These are phyloP conservation scores for Circaetus cinerascens DNA, from an alignment of 2,113 vertebrate genomes.

Conservation along the genomic window DNA sequence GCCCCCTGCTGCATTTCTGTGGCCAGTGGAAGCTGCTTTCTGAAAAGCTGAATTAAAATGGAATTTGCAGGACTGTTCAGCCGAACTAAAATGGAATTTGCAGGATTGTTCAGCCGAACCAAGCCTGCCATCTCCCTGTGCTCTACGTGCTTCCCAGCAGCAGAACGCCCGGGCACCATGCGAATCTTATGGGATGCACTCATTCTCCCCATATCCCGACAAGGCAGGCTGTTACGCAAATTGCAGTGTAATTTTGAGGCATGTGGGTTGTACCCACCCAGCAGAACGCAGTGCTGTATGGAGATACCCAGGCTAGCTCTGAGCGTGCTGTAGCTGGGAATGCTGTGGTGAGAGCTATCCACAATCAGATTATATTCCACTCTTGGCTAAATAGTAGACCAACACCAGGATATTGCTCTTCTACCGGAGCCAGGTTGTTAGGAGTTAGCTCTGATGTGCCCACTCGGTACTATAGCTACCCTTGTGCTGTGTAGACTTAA, in stretches of 20 bases:
- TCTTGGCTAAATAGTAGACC: not conserved
- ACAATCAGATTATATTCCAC: not conserved
- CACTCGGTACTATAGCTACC: not conserved
- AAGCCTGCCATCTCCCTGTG: not conserved
- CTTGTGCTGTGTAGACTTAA: not conserved
- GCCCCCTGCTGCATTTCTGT: not conserved
- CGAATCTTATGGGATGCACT: not conserved
- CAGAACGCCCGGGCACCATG: accelerated
- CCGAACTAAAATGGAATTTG: not conserved
- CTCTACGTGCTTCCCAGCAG: not conserved
- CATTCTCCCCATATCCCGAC: accelerated
- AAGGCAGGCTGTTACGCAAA: not conserved
- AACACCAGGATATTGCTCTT: not conserved
- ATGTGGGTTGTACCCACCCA: not conserved
- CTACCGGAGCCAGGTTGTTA: not conserved
- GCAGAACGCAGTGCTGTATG: not conserved
- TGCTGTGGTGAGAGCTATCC: not conserved
- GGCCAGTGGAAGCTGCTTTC: not conserved
- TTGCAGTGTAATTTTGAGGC: not conserved
- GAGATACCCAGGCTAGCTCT: not conserved
- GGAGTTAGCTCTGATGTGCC: not conserved
- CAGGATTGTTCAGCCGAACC: not conserved
- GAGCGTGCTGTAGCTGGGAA: not conserved
- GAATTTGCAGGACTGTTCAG: not conserved
- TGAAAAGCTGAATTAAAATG: not conserved